Conservation (phyloP, 2,113 vertebrate species). For the Eublepharis macularius region DNA sequence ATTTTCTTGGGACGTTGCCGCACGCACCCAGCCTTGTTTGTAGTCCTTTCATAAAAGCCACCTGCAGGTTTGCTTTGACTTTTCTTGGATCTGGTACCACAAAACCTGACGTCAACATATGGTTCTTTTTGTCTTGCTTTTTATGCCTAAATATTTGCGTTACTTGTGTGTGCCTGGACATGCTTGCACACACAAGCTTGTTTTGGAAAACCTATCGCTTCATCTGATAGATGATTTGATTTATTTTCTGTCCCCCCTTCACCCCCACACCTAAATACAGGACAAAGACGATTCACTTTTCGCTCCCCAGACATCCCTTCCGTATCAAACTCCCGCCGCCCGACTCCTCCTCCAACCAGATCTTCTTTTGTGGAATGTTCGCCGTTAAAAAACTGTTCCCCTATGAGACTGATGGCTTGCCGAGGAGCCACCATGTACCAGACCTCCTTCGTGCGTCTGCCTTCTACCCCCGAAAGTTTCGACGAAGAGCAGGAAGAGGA, state of each 20-base stretch:
- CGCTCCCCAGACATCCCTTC: conserved; percentile 80
- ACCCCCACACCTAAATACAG: conserved; percentile 59
- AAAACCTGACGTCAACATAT: neutral
- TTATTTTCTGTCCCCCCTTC: neutral
- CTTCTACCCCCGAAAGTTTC: conserved; percentile 77
- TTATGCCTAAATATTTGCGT: neutral
- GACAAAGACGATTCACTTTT: conserved; percentile 77
- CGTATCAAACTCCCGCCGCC: conserved; percentile 62
- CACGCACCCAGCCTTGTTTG: neutral
- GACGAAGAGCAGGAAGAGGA: conserved; percentile 76
- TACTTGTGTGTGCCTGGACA: neutral
- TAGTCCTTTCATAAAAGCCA: neutral
- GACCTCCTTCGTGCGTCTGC: conserved; percentile 76
- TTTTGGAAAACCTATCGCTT: neutral
- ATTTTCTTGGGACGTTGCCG: too few species aligned
- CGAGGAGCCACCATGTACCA: conserved; percentile 73
- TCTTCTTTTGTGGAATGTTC: conserved; percentile 93
- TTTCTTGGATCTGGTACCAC: neutral
- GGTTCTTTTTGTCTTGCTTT: neutral
- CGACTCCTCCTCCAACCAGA: conserved; percentile 66
- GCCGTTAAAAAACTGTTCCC: conserved; percentile 88
- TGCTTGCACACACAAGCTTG: too few species aligned
- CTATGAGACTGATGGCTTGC: conserved; percentile 73
- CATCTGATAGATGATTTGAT: neutral
- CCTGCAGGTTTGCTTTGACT: neutral